phyloP scores from a whole-genome alignment of 2,888 invertebrate species.

The Ptilodon capucinus region DNA sequence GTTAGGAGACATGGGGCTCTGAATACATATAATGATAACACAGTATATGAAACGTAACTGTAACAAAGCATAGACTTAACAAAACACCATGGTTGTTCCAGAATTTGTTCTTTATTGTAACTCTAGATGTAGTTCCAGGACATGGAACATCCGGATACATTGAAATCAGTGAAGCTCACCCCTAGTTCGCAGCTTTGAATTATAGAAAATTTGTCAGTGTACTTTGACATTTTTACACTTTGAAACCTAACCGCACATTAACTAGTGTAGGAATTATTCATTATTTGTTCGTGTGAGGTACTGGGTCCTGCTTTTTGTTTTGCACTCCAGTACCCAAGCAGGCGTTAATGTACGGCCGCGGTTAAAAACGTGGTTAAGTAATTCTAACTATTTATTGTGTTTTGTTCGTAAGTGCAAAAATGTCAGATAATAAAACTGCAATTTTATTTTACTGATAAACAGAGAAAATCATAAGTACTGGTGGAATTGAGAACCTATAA shows the following conservation, averaged over 20 bases:
- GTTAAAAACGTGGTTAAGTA: slow-evolving; percentile 53
- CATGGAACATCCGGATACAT: no score
- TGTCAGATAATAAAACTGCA: no score
- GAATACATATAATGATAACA: no score
- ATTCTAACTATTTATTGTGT: slow-evolving; percentile 51
- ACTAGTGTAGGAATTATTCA: slow-evolving; percentile 64
- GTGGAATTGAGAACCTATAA: no score
- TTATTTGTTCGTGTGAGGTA: slow-evolving; percentile 57
- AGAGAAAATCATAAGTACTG: no score
- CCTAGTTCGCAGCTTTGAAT: slow-evolving; percentile 37
- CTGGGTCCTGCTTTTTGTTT: slow-evolving; percentile 45
- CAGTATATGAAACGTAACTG: no score
- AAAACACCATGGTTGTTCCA: no score
- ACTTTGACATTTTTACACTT: slow-evolving; percentile 43
- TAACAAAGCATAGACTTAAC: no score
- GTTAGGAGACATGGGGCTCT: no score
- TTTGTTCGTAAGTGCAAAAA: slow-evolving; percentile 27
- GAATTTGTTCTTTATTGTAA: no score
- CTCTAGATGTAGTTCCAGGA: no score
- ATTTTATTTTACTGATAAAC: no score
- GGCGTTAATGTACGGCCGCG: slow-evolving; percentile 68
- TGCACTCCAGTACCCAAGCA: slow-evolving; percentile 61
- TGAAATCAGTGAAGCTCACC: slow-evolving; percentile 9
- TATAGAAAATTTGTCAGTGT: slow-evolving; percentile 52
- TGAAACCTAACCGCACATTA: slow-evolving; percentile 47